Percentiles rank a stretch among this genome's conserved stretches.
Evolutionary conservation across 2,888 invertebrate species (phyloP).

Genomic region (Pseudeuparius sepicola): DNA sequence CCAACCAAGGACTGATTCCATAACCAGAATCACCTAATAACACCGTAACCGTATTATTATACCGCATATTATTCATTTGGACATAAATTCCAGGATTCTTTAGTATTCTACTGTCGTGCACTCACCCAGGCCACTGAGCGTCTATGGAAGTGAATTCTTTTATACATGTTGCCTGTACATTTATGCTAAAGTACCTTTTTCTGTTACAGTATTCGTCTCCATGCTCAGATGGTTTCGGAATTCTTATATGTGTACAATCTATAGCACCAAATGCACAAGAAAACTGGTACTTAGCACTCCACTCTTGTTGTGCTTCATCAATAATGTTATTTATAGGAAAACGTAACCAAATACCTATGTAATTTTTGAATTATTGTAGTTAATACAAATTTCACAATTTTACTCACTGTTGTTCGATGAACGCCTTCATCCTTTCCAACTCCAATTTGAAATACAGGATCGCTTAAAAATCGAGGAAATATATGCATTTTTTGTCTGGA

Average conservation of each 20-base stretch:
- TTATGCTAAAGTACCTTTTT: slow-evolving; percentile 14
- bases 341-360: slow-evolving; percentile 8
- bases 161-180: slow-evolving; percentile 16
- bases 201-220: slow-evolving; percentile 13
- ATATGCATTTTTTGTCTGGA: slow-evolving; percentile 2
- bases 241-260: slow-evolving; percentile 10
- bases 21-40: slow-evolving; percentile 12
- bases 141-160: slow-evolving; percentile 13
- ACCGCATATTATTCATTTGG: slow-evolving; percentile 12
- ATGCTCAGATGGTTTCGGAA: slow-evolving; percentile 13
- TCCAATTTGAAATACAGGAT: slow-evolving; percentile 2
- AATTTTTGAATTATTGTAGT: slow-evolving; percentile 10
- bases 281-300: slow-evolving; percentile 13
- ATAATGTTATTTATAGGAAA: slow-evolving; percentile 13
- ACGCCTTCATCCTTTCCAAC: too few relatives aligned
- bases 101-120: slow-evolving; percentile 12
- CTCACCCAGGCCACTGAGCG: slow-evolving; percentile 13
- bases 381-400: slow-evolving; percentile 10
- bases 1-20: slow-evolving; percentile 5
- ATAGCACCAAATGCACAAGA: slow-evolving; percentile 10
- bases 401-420: slow-evolving; percentile 8
- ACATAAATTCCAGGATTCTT: too few relatives aligned
- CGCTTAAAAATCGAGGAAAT: too few relatives aligned
- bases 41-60: slow-evolving; percentile 5
- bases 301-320: slow-evolving; percentile 12